Percentiles rank a stretch among this genome's conserved stretches.
These are phyloP conservation scores for Lingula anatina DNA, from an alignment of 2,888 invertebrate species.

Conservation along the genomic window DNA sequence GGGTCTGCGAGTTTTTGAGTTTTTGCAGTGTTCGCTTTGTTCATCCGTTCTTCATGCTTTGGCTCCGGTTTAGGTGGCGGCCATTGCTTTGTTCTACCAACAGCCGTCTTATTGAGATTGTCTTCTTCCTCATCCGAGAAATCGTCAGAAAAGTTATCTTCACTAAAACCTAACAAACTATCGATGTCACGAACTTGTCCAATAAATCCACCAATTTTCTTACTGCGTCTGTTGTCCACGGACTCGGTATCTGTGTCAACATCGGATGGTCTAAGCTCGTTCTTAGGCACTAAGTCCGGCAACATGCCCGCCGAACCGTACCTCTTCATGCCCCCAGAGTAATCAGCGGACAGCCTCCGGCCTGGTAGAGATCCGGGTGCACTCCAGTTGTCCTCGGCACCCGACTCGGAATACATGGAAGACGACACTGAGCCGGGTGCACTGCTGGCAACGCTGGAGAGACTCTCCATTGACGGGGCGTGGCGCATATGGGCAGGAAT, in stretches of 20 bases:
- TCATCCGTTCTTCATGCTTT: too few species aligned
- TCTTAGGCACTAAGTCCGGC: constrained; percentile 28
- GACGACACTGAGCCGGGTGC: constrained; percentile 22
- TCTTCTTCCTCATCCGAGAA: constrained; percentile 18
- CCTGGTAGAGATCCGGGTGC: constrained; percentile 17
- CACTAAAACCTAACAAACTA: constrained; percentile 32
- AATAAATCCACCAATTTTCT: constrained; percentile 23
- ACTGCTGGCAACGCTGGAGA: too few species aligned
- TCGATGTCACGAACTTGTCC: constrained; percentile 27
- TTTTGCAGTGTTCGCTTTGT: too few species aligned
- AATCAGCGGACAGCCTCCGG: constrained; percentile 16
- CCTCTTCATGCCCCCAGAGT: constrained; percentile 11
- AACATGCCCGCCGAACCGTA: constrained; percentile 18
- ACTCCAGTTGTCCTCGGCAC: constrained; percentile 20
- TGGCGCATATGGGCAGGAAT: not conserved
- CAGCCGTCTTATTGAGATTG: too few species aligned
- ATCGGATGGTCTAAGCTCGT: too few species aligned
- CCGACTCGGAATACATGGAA: constrained; percentile 21
- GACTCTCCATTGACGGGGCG: not conserved
- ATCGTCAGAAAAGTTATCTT: constrained; percentile 31
- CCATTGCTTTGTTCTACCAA: too few species aligned
- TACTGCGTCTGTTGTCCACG: too few species aligned
- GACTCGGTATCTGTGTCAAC: too few species aligned
- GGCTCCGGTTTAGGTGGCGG: too few species aligned
- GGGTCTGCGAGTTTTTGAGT: too few species aligned